Base-by-base conservation (phyloP, 2,888 invertebrate species). In the Lagria hirta region DNA sequence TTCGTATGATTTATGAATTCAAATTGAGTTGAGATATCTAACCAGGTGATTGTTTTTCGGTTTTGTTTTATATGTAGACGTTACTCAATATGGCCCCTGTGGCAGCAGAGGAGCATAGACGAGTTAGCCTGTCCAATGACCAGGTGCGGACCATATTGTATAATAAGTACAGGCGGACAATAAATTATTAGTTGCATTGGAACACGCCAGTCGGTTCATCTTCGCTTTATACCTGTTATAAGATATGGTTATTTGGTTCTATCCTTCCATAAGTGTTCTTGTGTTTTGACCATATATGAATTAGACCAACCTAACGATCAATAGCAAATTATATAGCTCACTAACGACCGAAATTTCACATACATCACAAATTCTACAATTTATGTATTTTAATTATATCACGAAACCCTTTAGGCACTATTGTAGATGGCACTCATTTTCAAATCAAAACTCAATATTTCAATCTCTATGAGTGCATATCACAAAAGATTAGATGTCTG, bases 71-170 rank as follows among this genome's bases (percentile, higher is more conserved):
- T 24, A 30, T 41, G 36, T 36, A 41, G 42, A 42, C 36, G 36
- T 33, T 43, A 36, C 49, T 49, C 58, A 55, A 57, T 57, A 59
- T 57, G 55, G 57, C 57, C 59, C 52, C 56, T 50, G 55, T 57
- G 49, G 36, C 49, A 52, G 45, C 36, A 33, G 40, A 51, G 49
- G 46, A 45, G 49, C 49, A 52, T 52, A 55, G 55, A 54, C 50
- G 49, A 55, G 55, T 54, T 49, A 46, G 51, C 49, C 52, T 54
- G 52, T 58, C 54, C 55, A 60, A 58, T 60, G 57, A 57, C 61
- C 62, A 62, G 62, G 62, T 62, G 62, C 58, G 51, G 54, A 54
- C 57, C 57, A 60, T 60, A 61, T 61, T 60, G 61, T 60, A 61
- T 61, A 55, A 58, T 57, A 58, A 60, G 55, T 55, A 55, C 52